phyloP scores from a whole-genome alignment of 2,888 invertebrate genomes.

The Bellardia pandia region DNA sequence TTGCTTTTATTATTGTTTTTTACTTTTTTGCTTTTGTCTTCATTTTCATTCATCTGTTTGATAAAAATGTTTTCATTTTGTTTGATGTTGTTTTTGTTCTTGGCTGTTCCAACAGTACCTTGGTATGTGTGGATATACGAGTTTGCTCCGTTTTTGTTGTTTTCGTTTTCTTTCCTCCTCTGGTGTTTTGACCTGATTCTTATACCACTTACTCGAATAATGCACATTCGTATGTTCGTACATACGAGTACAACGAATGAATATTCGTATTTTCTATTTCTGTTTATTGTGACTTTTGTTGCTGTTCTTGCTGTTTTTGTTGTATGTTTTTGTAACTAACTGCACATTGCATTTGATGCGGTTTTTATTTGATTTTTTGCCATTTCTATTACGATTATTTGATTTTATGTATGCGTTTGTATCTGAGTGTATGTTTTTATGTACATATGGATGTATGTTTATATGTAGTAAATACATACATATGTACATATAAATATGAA shows the following conservation, averaged over 20 bases:
- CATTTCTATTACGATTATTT: not conserved
- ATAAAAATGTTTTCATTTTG: conserved; percentile 37
- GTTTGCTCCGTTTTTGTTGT: conserved; percentile 58
- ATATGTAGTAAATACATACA: too few species aligned
- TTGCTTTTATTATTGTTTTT: conserved; percentile 6
- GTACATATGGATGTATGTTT: too few species aligned
- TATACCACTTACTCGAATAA: conserved; percentile 8
- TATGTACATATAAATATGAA: conserved; percentile 7
- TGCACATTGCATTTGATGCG: conserved; percentile 61
- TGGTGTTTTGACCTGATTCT: conserved; percentile 71
- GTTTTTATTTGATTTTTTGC: conserved; percentile 44
- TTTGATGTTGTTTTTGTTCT: conserved; percentile 47
- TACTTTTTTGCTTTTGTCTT: conserved; percentile 31
- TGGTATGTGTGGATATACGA: not conserved
- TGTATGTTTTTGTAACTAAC: conserved; percentile 44
- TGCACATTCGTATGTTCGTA: not conserved
- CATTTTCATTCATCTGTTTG: conserved; percentile 46
- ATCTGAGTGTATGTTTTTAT: conserved; percentile 5
- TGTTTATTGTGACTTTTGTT: conserved; percentile 39
- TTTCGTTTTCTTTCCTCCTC: conserved; percentile 60
- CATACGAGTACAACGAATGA: not conserved
- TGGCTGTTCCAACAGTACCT: not conserved
- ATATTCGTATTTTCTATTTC: conserved; percentile 54
- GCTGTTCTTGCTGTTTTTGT: conserved; percentile 24
- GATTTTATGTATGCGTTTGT: not conserved